Percentiles rank a stretch among this genome's conserved stretches.
phyloP scores from a whole-genome alignment of 2,888 invertebrate species.

The Conistra vaccinii region DNA sequence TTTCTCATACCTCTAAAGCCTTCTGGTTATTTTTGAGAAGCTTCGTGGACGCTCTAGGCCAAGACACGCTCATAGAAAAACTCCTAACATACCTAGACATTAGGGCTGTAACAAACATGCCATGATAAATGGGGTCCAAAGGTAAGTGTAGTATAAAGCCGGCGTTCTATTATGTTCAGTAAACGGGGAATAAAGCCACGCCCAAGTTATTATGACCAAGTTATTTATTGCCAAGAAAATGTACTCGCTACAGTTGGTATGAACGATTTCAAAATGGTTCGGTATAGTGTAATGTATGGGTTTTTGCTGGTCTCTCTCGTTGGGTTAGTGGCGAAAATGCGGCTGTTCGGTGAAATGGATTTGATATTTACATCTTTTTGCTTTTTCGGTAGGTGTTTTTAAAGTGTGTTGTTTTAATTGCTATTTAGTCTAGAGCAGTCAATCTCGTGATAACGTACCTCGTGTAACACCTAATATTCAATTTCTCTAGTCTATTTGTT shows the following conservation, averaged over 20 bases:
- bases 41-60: too few relatives aligned
- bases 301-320: constrained; percentile 8
- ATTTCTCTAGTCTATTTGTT: too few relatives aligned
- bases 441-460: not conserved
- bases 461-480: too few relatives aligned
- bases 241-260: constrained; percentile 57
- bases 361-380: not conserved
- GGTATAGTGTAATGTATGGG: constrained; percentile 32
- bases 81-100: constrained; percentile 28
- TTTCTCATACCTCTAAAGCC: too few relatives aligned
- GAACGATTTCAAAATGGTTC: constrained; percentile 48
- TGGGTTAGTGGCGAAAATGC: constrained; percentile 5
- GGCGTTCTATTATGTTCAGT: constrained; percentile 58
- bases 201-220: constrained; percentile 63
- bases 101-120: constrained; percentile 36
- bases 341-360: not conserved
- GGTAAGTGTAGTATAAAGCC: constrained; percentile 47
- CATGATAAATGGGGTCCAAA: constrained; percentile 57
- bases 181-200: constrained; percentile 59
- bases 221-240: constrained; percentile 65
- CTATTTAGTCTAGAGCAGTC: not conserved
- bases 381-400: not conserved
- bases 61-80: not conserved
- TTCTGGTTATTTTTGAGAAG: too few relatives aligned
- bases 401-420: not conserved